Evolutionary conservation across 2,888 invertebrate genomes (phyloP).

Genomic region (Drosophila macrospina): DNA sequence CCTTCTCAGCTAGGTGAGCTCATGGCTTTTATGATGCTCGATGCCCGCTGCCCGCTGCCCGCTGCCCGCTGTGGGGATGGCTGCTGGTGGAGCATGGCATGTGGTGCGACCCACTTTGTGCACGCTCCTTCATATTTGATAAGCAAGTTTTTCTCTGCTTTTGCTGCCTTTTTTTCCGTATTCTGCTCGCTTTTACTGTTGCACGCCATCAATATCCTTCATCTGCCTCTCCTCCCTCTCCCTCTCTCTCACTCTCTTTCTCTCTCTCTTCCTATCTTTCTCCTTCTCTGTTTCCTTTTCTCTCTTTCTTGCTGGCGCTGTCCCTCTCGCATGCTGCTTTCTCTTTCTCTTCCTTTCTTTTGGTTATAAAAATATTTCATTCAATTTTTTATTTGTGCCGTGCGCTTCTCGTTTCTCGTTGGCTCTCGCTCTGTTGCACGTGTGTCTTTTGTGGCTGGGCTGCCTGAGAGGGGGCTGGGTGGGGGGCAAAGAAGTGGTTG

Average conservation of each 20-base stretch:
- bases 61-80: background rate
- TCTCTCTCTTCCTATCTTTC: constrained; percentile 6
- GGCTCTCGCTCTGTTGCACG: constrained; percentile 51
- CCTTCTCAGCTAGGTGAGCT: constrained; percentile 66
- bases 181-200: constrained; percentile 45
- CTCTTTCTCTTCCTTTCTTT: constrained; percentile 36
- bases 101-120: constrained; percentile 66
- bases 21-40: constrained; percentile 77
- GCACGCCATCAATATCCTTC: constrained; percentile 74
- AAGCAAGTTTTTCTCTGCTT: constrained; percentile 66
- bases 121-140: constrained; percentile 81
- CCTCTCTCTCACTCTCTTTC: background rate
- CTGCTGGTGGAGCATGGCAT: constrained; percentile 9
- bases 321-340: constrained; percentile 14
- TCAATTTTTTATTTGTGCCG: constrained; percentile 75
- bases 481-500: background rate
- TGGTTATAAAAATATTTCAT: constrained; percentile 83
- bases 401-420: constrained; percentile 53
- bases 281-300: background rate
- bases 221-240: constrained; percentile 13
- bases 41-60: background rate
- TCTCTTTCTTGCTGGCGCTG: constrained; percentile 22
- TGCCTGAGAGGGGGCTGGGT: background rate
- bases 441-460: constrained; percentile 13
- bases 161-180: constrained; percentile 12